Conservation (phyloP, 2,888 invertebrate genomes). For the Caenorhabditis wallacei region DNA sequence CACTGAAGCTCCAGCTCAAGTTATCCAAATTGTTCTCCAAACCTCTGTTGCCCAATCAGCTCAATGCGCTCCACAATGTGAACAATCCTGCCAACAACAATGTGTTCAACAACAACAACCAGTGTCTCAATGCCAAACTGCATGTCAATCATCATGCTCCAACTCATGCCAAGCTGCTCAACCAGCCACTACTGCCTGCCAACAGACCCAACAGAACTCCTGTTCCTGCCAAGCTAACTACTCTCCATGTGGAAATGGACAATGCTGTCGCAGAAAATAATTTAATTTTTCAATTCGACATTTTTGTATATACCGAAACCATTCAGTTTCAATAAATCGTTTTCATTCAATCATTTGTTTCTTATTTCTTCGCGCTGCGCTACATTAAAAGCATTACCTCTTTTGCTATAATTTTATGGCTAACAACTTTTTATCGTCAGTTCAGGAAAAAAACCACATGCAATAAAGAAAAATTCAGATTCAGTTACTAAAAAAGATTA, state of each 20-base stretch:
- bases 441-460: too few species aligned
- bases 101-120: constrained; percentile 73
- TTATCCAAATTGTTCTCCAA: constrained; percentile 64
- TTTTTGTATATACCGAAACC: constrained; percentile 62
- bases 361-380: neutral
- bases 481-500: too few species aligned
- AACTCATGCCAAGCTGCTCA: constrained; percentile 67
- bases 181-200: constrained; percentile 67
- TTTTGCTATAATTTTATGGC: too few species aligned
- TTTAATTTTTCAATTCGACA: constrained; percentile 13
- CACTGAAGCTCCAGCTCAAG: constrained; percentile 56
- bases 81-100: constrained; percentile 71
- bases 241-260: constrained; percentile 72
- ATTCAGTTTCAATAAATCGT: constrained; percentile 47
- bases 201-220: constrained; percentile 48
- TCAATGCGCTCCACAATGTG: constrained; percentile 73
- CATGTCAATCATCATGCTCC: constrained; percentile 70
- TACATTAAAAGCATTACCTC: too few species aligned
- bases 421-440: too few species aligned
- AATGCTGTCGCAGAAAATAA: constrained; percentile 73
- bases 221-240: constrained; percentile 68
- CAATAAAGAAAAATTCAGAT: too few species aligned
- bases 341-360: neutral
- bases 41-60: constrained; percentile 68
- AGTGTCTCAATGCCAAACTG: constrained; percentile 67